A percentile compares a stretch with the other conserved stretches of the same genome.
phyloP scores from a whole-genome alignment of 2,113 vertebrate genomes.

The Pimephales promelas region DNA sequence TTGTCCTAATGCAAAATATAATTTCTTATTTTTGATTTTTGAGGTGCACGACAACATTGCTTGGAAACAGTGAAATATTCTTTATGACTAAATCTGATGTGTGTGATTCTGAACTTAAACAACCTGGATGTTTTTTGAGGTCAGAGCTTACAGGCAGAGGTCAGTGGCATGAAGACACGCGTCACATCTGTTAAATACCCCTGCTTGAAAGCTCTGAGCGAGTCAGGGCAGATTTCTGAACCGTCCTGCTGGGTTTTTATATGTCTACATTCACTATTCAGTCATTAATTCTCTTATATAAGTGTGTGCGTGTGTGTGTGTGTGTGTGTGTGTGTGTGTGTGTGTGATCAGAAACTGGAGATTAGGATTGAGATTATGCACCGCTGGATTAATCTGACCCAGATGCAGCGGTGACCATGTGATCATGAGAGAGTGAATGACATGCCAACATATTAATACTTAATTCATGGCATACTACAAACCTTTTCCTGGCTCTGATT shows the following conservation, averaged over 20 bases:
- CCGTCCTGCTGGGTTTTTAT: not conserved
- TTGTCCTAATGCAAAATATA: not conserved
- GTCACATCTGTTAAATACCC: not conserved
- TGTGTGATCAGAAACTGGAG: constrained; percentile 38
- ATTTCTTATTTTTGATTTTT: not conserved
- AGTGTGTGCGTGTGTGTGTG: constrained; percentile 2
- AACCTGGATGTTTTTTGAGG: not conserved
- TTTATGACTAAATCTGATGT: not conserved
- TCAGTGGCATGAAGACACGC: not conserved
- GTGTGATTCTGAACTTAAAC: constrained; percentile 9
- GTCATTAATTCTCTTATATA: constrained; percentile 6
- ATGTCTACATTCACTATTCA: not conserved
- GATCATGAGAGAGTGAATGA: not conserved
- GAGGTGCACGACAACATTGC: not conserved
- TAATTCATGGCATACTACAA: not conserved
- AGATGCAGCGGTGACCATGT: constrained; percentile 40
- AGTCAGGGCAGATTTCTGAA: not conserved
- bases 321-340: constrained; percentile 39
- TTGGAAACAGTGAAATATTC: not conserved
- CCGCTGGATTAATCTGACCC: constrained; percentile 47
- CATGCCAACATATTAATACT: not conserved
- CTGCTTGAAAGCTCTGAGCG: not conserved
- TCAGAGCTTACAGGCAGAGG: not conserved
- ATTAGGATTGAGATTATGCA: constrained; percentile 49
- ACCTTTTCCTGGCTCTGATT: not conserved